phyloP scores from a whole-genome alignment of 2,797 vertebrate genomes.

The Craterocephalus amniculus region DNA sequence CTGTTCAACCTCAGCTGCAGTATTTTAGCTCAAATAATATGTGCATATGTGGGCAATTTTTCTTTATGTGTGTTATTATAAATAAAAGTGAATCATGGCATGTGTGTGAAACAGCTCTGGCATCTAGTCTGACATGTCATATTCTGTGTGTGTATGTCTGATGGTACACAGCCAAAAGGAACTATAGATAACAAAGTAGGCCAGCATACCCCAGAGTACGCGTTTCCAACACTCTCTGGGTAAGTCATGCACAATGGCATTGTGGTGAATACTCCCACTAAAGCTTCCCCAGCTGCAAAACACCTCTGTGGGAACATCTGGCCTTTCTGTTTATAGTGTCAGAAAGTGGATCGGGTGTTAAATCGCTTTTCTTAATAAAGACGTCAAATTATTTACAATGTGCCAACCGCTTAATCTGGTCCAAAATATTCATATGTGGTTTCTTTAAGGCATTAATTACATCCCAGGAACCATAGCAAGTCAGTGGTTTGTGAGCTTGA shows the following conservation, averaged over 20 bases:
- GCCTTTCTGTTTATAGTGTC: slow-evolving; percentile 40
- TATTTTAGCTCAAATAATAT: neutral
- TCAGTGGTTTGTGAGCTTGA: slow-evolving; percentile 18
- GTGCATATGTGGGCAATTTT: slow-evolving; percentile 11
- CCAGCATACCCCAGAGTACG: slow-evolving; percentile 67
- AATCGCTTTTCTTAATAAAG: slow-evolving; percentile 44
- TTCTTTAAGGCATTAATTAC: slow-evolving; percentile 15
- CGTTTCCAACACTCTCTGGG: slow-evolving; percentile 56
- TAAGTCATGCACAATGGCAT: slow-evolving; percentile 58
- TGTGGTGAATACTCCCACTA: slow-evolving; percentile 55
- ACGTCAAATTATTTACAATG: slow-evolving; percentile 53
- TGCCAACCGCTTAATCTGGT: slow-evolving; percentile 43
- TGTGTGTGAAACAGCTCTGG: slow-evolving; percentile 18
- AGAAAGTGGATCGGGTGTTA: slow-evolving; percentile 31
- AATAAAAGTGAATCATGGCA: slow-evolving; percentile 16
- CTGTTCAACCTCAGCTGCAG: neutral
- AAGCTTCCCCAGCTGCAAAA: slow-evolving; percentile 57
- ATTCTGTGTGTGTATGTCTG: slow-evolving; percentile 30
- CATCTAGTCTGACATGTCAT: slow-evolving; percentile 27
- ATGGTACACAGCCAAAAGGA: slow-evolving; percentile 53
- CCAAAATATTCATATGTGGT: neutral
- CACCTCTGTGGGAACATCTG: slow-evolving; percentile 68
- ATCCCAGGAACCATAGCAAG: neutral
- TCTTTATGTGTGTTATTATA: neutral
- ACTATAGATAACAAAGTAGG: slow-evolving; percentile 72